Evolutionary conservation across 2,888 invertebrate species (phyloP).

Genomic region (Empis stercorea): DNA sequence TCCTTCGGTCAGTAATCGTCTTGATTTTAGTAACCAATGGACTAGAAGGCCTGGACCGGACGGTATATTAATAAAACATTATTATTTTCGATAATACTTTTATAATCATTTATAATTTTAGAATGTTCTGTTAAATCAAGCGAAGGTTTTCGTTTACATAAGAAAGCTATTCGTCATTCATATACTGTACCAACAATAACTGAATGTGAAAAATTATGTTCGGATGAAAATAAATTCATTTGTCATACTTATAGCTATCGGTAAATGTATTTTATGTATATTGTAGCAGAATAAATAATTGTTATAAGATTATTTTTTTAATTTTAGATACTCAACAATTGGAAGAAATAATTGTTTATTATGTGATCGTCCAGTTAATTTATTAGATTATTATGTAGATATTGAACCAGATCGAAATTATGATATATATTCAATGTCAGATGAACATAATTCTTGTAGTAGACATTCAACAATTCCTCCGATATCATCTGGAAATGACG

Average conservation of each 20-base stretch:
- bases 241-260: constrained; percentile 68
- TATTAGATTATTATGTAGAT: constrained; percentile 60
- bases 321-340: constrained; percentile 30
- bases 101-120: constrained; percentile 25
- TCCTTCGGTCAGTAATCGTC: constrained; percentile 18
- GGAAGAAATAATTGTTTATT: constrained; percentile 60
- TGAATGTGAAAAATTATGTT: constrained; percentile 65
- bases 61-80: constrained; percentile 21
- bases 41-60: constrained; percentile 35
- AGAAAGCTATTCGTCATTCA: constrained; percentile 52
- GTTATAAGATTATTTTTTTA: neutral
- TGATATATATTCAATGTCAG: constrained; percentile 65
- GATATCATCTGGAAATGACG: constrained; percentile 19
- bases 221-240: constrained; percentile 52
- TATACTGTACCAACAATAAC: constrained; percentile 53
- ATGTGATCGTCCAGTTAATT: constrained; percentile 55
- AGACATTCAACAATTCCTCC: constrained; percentile 17
- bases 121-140: constrained; percentile 65
- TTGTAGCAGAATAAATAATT: neutral
- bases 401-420: constrained; percentile 60
- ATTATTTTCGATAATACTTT: neutral
- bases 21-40: constrained; percentile 33
- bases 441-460: constrained; percentile 43
- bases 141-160: constrained; percentile 60
- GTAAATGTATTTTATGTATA: constrained; percentile 23